Percentiles rank a stretch among this genome's conserved stretches.
phyloP scores from a whole-genome alignment of 2,888 invertebrate genomes.

The Amphipyra tragopoginis region DNA sequence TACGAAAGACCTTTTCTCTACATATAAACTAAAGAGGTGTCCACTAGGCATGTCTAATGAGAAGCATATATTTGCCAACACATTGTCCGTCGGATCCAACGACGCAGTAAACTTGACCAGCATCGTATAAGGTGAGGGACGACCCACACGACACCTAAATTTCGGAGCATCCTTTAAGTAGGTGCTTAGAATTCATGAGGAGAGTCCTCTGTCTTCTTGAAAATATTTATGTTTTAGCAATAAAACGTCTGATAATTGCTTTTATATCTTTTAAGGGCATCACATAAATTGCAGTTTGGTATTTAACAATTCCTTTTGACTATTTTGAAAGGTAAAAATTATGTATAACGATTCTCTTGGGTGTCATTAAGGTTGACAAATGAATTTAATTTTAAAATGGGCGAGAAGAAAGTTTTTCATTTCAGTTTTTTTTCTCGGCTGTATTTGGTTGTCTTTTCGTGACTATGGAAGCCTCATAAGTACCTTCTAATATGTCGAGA shows the following conservation, averaged over 20 bases:
- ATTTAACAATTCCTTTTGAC: neutral
- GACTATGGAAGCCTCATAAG: too few species aligned
- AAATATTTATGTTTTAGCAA: constrained; percentile 44
- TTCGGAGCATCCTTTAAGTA: constrained; percentile 40
- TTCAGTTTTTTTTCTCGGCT: too few species aligned
- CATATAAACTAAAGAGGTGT: constrained; percentile 38
- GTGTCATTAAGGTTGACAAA: too few species aligned
- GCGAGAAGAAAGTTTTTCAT: too few species aligned
- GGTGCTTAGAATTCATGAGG: constrained; percentile 56
- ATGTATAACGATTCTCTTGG: neutral
- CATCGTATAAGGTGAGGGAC: constrained; percentile 30
- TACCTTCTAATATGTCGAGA: too few species aligned
- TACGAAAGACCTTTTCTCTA: constrained; percentile 9
- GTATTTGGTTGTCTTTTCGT: too few species aligned
- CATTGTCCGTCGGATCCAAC: constrained; percentile 40
- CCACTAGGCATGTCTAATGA: constrained; percentile 45
- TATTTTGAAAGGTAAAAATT: neutral
- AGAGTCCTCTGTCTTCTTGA: constrained; percentile 30
- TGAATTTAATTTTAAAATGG: too few species aligned
- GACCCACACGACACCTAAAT: constrained; percentile 47
- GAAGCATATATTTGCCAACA: constrained; percentile 51
- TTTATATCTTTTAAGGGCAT: constrained; percentile 7
- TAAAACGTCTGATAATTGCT: constrained; percentile 26
- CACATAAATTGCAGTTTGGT: neutral
- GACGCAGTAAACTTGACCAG: constrained; percentile 47